Conservation (phyloP, 2,888 invertebrate species). For the Mythimna lalbum region DNA sequence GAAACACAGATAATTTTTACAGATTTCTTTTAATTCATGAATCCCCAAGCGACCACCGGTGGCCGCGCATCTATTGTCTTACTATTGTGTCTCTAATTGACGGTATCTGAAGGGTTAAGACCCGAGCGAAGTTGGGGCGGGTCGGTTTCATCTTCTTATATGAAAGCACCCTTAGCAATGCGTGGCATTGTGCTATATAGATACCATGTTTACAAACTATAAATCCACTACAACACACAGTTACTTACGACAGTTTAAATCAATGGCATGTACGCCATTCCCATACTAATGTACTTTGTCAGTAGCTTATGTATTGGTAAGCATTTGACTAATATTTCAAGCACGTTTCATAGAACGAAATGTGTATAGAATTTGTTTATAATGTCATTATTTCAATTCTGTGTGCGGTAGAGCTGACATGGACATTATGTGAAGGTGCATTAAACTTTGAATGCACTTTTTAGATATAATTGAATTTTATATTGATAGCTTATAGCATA, state of each 20-base stretch:
- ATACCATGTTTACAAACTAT: constrained; percentile 60
- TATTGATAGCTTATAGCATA: too few species aligned
- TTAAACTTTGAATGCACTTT: constrained; percentile 10
- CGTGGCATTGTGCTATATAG: constrained; percentile 6
- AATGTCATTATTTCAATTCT: constrained; percentile 27
- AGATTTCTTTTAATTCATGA: too few species aligned
- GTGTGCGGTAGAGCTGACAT: not conserved
- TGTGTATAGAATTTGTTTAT: constrained; percentile 41
- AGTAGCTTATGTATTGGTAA: not conserved
- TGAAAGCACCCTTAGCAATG: constrained; percentile 3
- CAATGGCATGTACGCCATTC: constrained; percentile 46
- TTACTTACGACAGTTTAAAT: constrained; percentile 58
- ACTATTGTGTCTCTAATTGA: too few species aligned
- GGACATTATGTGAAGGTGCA: constrained; percentile 1
- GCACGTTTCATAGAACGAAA: constrained; percentile 38
- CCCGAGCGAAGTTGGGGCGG: too few species aligned
- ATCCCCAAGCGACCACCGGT: too few species aligned
- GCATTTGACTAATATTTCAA: constrained; percentile 21
- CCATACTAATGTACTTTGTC: constrained; percentile 42
- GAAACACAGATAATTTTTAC: too few species aligned
- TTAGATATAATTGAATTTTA: not conserved
- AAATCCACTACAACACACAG: constrained; percentile 47
- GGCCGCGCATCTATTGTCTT: too few species aligned
- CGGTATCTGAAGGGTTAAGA: too few species aligned
- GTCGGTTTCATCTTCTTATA: not conserved